Conservation (phyloP, 1,140 invertebrate genomes). For the Galleria mellonella region DNA sequence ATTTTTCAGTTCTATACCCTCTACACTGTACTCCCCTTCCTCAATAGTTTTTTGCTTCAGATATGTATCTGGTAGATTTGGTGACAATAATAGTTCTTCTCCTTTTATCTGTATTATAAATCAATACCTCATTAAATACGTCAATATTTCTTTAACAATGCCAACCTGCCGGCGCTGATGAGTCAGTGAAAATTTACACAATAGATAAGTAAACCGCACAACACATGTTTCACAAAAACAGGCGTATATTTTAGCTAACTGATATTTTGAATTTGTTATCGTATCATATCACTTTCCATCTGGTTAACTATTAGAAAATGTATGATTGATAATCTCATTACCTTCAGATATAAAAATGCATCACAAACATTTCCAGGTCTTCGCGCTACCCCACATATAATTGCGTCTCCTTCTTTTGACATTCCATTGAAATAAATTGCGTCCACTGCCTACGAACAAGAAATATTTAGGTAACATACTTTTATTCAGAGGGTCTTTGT, state of each 20-base stretch:
- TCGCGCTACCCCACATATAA: conserved; percentile 72
- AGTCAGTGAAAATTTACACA: neutral
- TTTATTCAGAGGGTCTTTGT: too few species aligned
- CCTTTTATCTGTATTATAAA: conserved; percentile 61
- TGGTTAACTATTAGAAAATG: too few species aligned
- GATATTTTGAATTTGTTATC: too few species aligned
- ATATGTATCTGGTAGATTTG: conserved; percentile 77
- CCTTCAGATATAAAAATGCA: conserved; percentile 74
- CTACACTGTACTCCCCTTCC: conserved; percentile 75
- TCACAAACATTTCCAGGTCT: conserved; percentile 66
- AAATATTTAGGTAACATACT: neutral
- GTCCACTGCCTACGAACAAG: conserved; percentile 73
- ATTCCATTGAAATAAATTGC: conserved; percentile 77
- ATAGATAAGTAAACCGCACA: too few species aligned
- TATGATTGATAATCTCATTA: conserved; percentile 17
- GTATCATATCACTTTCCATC: too few species aligned
- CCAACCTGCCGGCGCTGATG: too few species aligned
- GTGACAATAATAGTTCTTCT: conserved; percentile 77
- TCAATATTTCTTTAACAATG: too few species aligned
- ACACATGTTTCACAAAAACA: too few species aligned
- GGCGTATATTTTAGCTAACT: too few species aligned
- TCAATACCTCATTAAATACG: too few species aligned
- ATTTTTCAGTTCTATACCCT: conserved; percentile 75
- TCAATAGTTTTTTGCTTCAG: conserved; percentile 70
- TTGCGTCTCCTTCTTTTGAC: conserved; percentile 61